phyloP scores from a whole-genome alignment of 2,888 invertebrate species.

The Stenoptilia bipunctidactyla region DNA sequence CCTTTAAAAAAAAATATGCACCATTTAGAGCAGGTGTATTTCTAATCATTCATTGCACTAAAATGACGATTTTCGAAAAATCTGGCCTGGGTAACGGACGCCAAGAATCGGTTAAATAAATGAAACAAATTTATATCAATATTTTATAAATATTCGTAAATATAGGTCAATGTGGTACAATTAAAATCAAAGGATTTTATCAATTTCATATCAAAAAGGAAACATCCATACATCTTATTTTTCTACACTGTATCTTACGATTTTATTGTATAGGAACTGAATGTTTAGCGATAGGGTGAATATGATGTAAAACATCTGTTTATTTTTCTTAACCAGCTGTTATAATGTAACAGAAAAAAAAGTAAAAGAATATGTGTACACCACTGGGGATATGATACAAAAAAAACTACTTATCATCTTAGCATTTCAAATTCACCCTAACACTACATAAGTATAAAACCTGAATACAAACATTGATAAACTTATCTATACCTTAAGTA shows the following conservation, averaged over 20 bases:
- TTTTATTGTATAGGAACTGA: conserved; percentile 48
- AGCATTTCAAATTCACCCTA: conserved; percentile 26
- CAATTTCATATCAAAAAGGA: conserved; percentile 68
- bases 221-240: conserved; percentile 57
- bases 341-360: conserved; percentile 7
- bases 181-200: conserved; percentile 67
- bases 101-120: background rate
- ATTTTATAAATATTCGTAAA: conserved; percentile 71
- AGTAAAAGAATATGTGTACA: background rate
- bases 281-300: conserved; percentile 38
- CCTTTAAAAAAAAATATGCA: no score
- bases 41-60: no score
- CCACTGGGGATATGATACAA: background rate
- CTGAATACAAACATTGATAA: no score
- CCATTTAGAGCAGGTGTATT: no score
- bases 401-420: background rate
- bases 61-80: no score
- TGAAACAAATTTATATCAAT: conserved; percentile 36
- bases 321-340: conserved; percentile 3
- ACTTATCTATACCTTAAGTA: conserved; percentile 14
- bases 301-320: conserved; percentile 6
- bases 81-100: no score
- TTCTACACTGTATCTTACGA: conserved; percentile 65
- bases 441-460: conserved; percentile 21
- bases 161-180: conserved; percentile 69